Evolutionary conservation across 2,797 vertebrate genomes (phyloP).

Genomic region (Micrastur ruficollis): DNA sequence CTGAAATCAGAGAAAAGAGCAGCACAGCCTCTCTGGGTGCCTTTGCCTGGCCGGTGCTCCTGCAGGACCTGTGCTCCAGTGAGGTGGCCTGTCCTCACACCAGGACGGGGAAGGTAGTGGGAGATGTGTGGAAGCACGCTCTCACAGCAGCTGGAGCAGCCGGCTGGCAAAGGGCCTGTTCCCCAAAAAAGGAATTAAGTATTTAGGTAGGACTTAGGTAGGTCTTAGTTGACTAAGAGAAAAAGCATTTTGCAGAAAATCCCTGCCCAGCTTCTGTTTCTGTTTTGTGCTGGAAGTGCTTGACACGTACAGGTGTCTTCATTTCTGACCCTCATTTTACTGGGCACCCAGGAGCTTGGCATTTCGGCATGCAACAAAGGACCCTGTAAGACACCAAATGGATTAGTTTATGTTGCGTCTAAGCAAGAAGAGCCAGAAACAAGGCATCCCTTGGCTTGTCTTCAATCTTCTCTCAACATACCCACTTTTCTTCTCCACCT

Average conservation of each 20-base stretch:
- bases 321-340: not conserved
- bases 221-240: slow-evolving; percentile 22
- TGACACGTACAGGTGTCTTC: not conserved
- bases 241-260: slow-evolving; percentile 19
- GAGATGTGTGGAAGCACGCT: not conserved
- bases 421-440: not conserved
- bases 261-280: not conserved
- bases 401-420: not conserved
- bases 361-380: not conserved
- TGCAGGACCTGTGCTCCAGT: accelerated
- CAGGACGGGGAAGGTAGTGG: not conserved
- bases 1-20: not conserved
- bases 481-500: not conserved
- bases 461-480: not conserved
- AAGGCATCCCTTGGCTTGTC: not conserved
- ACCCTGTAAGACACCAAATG: not conserved
- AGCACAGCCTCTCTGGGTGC: not conserved
- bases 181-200: slow-evolving; percentile 43
- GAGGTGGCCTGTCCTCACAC: not conserved
- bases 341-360: not conserved
- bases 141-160: not conserved
- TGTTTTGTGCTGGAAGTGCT: not conserved
- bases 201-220: slow-evolving; percentile 38
- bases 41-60: not conserved
- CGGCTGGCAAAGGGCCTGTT: not conserved